These are phyloP conservation scores for Calephelis nemesis DNA, from an alignment of 1,140 invertebrate species.

Conservation along the genomic window DNA sequence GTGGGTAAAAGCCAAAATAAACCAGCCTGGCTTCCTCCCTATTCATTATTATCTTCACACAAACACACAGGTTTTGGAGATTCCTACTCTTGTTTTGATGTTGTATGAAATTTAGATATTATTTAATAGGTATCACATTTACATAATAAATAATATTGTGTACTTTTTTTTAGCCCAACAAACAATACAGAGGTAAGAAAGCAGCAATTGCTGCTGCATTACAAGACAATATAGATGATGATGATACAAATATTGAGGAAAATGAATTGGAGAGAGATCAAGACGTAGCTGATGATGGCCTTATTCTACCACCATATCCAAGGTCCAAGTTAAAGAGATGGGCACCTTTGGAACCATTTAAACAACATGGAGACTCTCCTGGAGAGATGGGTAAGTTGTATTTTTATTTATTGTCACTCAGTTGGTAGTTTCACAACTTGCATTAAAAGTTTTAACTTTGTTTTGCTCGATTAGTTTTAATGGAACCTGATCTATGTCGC, in stretches of 20 bases:
- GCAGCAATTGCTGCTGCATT: conserved; percentile 72
- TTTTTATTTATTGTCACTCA: not conserved
- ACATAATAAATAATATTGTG: not conserved
- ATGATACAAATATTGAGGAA: conserved; percentile 63
- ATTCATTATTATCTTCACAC: too few relatives aligned
- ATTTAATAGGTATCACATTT: too few relatives aligned
- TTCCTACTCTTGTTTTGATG: too few relatives aligned
- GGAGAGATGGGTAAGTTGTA: conserved; percentile 89
- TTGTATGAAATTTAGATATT: too few relatives aligned
- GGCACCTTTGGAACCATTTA: conserved; percentile 85
- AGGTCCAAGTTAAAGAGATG: conserved; percentile 83
- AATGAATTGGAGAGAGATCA: conserved; percentile 53
- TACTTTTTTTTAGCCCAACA: conserved; percentile 29
- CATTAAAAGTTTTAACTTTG: too few relatives aligned
- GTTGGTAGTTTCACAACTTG: too few relatives aligned
- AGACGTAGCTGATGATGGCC: conserved; percentile 55
- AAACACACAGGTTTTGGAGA: too few relatives aligned
- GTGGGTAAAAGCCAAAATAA: too few relatives aligned
- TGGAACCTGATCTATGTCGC: too few relatives aligned
- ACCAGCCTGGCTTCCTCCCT: too few relatives aligned
- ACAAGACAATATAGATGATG: conserved; percentile 56
- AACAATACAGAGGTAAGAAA: conserved; percentile 65
- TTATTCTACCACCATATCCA: conserved; percentile 58
- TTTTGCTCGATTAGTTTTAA: too few relatives aligned
- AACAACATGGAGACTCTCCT: conserved; percentile 84